These are phyloP conservation scores for Drosophila pallidifrons DNA, from an alignment of 1,140 invertebrate genomes.

Conservation along the genomic window DNA sequence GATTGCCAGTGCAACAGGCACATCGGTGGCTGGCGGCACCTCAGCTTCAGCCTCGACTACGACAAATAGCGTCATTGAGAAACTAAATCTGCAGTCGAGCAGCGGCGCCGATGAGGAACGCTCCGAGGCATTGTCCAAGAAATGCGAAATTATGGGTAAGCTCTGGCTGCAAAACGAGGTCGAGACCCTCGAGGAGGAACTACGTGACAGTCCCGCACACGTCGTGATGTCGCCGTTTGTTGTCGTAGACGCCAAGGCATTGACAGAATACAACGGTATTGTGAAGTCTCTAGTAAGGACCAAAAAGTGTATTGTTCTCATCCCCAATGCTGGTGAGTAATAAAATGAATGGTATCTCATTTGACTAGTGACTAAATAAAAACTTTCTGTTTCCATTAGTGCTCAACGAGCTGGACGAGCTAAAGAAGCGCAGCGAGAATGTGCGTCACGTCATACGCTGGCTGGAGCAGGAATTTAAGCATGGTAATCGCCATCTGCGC, in stretches of 20 bases:
- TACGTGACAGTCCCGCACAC: slow-evolving; percentile 73
- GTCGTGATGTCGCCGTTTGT: slow-evolving; percentile 90
- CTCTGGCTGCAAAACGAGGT: slow-evolving; percentile 92
- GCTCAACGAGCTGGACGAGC: slow-evolving; percentile 92
- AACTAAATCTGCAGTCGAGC: slow-evolving; percentile 76
- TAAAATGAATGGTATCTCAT: neutral
- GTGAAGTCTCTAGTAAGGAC: slow-evolving; percentile 92
- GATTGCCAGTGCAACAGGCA: slow-evolving; percentile 65
- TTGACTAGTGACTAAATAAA: neutral
- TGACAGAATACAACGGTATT: slow-evolving; percentile 89
- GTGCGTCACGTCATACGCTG: slow-evolving; percentile 96
- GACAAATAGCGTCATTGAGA: slow-evolving; percentile 80
- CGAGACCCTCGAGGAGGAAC: slow-evolving; percentile 87
- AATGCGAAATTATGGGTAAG: slow-evolving; percentile 88
- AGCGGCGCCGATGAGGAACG: slow-evolving; percentile 82
- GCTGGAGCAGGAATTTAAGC: slow-evolving; percentile 93
- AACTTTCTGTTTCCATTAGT: slow-evolving; percentile 86
- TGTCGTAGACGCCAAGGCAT: slow-evolving; percentile 90
- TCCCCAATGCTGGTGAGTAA: slow-evolving; percentile 91
- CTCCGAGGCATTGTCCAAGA: slow-evolving; percentile 86
- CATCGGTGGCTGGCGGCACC: slow-evolving; percentile 70
- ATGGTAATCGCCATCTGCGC: slow-evolving; percentile 92
- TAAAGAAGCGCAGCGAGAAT: slow-evolving; percentile 91
- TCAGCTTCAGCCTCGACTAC: slow-evolving; percentile 78
- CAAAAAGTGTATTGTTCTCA: slow-evolving; percentile 92